phyloP scores from a whole-genome alignment of 92 coral and sea anemone genomes.

The Phenganax marumi region DNA sequence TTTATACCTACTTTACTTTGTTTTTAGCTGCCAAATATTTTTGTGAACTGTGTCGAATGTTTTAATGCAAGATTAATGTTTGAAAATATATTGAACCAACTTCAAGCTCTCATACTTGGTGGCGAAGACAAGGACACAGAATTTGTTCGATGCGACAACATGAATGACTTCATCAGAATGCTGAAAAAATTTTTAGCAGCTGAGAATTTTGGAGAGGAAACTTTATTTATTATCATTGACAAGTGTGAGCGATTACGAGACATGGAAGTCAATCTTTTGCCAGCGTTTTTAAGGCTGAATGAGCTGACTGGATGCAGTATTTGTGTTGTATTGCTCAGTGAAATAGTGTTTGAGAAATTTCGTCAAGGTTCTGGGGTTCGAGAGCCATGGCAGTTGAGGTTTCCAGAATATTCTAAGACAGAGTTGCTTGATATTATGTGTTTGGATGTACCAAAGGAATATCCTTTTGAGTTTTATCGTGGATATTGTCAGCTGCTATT shows the following conservation, averaged over 20 bases:
- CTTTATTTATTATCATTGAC: slow-evolving; percentile 79
- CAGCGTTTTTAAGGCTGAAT: slow-evolving; percentile 78
- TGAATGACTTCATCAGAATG: slow-evolving; percentile 83
- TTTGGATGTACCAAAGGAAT: slow-evolving; percentile 67
- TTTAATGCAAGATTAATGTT: slow-evolving; percentile 73
- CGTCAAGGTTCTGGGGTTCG: slow-evolving; percentile 86
- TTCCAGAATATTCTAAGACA: slow-evolving; percentile 77
- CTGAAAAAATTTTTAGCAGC: slow-evolving; percentile 52
- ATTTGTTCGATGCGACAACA: slow-evolving; percentile 72
- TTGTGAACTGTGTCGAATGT: slow-evolving; percentile 83
- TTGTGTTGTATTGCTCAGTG: slow-evolving; percentile 82
- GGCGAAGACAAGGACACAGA: slow-evolving; percentile 39
- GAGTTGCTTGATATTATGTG: slow-evolving; percentile 80
- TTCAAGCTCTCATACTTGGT: slow-evolving; percentile 38
- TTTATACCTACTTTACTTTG: background rate
- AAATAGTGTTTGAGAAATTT: slow-evolving; percentile 88
- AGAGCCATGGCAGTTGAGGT: slow-evolving; percentile 69
- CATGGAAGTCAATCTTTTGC: slow-evolving; percentile 72
- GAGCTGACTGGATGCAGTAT: slow-evolving; percentile 76
- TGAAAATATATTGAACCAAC: slow-evolving; percentile 72
- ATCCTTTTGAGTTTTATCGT: slow-evolving; percentile 69
- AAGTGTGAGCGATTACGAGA: slow-evolving; percentile 91
- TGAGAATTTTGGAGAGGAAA: slow-evolving; percentile 56
- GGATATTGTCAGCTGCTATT: slow-evolving; percentile 85
- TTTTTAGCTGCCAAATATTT: slow-evolving; percentile 72